Conservation (phyloP, 2,888 invertebrate species). For the Drosophila suboccidentalis region DNA sequence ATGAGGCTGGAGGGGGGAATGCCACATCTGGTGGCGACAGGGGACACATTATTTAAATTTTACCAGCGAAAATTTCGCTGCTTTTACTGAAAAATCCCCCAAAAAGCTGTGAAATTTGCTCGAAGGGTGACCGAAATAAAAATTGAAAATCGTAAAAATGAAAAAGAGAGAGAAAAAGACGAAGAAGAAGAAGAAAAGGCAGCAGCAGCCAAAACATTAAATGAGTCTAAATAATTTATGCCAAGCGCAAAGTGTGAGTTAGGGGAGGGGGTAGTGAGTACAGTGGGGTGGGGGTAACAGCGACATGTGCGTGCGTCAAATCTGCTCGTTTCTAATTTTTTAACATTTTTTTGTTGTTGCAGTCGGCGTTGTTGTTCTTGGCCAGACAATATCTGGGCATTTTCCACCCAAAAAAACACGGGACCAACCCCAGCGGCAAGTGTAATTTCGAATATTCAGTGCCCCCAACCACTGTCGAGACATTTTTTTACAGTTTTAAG, state of each 20-base stretch:
- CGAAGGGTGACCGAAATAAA: conserved; percentile 70
- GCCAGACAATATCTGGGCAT: conserved; percentile 62
- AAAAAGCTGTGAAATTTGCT: conserved; percentile 47
- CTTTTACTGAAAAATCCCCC: conserved; percentile 60
- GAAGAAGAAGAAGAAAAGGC: conserved; percentile 26
- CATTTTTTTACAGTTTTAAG: conserved; percentile 67
- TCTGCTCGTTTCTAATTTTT: conserved; percentile 72
- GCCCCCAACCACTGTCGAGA: conserved; percentile 21
- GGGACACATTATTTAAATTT: conserved; percentile 85
- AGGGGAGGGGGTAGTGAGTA: neutral
- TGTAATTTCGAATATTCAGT: conserved; percentile 59
- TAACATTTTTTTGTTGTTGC: conserved; percentile 47
- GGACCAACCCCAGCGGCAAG: conserved; percentile 74
- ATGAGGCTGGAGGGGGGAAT: neutral
- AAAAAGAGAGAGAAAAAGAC: conserved; percentile 8
- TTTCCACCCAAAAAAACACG: conserved; percentile 56
- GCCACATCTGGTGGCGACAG: conserved; percentile 81
- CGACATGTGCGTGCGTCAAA: conserved; percentile 74
- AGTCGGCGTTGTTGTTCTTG: conserved; percentile 9
- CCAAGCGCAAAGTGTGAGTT: conserved; percentile 51
- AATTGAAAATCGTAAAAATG: conserved; percentile 75
- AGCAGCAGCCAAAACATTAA: conserved; percentile 67
- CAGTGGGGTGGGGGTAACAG: conserved; percentile 19
- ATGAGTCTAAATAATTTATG: conserved; percentile 81
- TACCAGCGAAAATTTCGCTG: conserved; percentile 56